These are phyloP conservation scores for Zaprionus africanus DNA, from an alignment of 1,140 invertebrate species.

Conservation along the genomic window DNA sequence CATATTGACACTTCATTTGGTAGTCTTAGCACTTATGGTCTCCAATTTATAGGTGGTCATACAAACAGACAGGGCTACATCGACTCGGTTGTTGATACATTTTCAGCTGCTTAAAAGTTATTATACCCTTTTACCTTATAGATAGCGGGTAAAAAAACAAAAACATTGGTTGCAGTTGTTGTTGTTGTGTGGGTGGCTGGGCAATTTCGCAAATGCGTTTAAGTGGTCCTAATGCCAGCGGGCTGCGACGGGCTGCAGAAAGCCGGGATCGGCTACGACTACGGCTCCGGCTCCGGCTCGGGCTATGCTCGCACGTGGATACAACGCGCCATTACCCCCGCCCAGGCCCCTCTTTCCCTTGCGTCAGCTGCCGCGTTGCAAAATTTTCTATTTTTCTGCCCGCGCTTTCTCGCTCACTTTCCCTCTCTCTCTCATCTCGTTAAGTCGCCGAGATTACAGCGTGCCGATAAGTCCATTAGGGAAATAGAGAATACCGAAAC, in stretches of 20 bases:
- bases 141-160: neutral
- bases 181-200: conserved; percentile 70
- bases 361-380: conserved; percentile 50
- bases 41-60: no score
- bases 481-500: conserved; percentile 16
- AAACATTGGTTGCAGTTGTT: conserved; percentile 26
- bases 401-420: neutral
- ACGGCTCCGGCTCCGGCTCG: conserved; percentile 19
- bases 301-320: conserved; percentile 63
- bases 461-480: conserved; percentile 67
- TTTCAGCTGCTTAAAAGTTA: no score
- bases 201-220: conserved; percentile 80
- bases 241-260: conserved; percentile 51
- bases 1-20: no score
- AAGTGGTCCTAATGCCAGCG: conserved; percentile 78
- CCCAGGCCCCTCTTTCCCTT: conserved; percentile 10
- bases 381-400: conserved; percentile 5
- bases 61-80: no score
- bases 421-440: conserved; percentile 17
- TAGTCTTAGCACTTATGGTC: no score
- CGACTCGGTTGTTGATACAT: no score
- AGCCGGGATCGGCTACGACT: conserved; percentile 17
- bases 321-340: conserved; percentile 28
- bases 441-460: conserved; percentile 66
- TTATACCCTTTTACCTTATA: no score